Conservation (phyloP, 2,113 vertebrate species). For the Otus sunia region DNA sequence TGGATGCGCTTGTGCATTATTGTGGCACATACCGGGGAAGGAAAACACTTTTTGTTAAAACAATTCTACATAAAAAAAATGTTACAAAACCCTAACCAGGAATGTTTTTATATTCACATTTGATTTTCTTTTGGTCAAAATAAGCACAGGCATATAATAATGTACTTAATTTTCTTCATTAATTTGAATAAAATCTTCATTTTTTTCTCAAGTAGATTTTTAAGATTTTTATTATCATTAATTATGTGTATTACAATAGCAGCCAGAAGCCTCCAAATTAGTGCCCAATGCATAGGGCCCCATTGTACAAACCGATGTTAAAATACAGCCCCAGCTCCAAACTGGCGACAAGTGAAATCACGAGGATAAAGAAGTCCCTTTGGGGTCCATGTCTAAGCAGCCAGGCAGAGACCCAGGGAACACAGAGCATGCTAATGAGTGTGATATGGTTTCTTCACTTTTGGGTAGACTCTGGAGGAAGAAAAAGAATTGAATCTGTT, state of each 20-base stretch:
- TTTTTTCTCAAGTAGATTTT: neutral
- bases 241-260: slow-evolving; percentile 28
- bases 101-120: neutral
- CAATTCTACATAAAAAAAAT: neutral
- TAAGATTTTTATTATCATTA: slow-evolving; percentile 29
- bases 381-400: neutral
- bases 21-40: neutral
- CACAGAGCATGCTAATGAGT: neutral
- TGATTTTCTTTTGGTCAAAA: neutral
- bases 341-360: neutral
- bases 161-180: neutral
- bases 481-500: neutral
- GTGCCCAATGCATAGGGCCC: neutral
- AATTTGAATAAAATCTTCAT: neutral
- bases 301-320: neutral
- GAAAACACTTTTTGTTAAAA: neutral
- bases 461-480: neutral
- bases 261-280: slow-evolving; percentile 30
- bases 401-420: neutral
- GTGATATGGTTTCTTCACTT: neutral
- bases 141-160: neutral
- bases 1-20: neutral
- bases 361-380: neutral
- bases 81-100: neutral
- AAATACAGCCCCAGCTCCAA: neutral